A percentile compares a stretch with the other conserved stretches of the same genome.
These are phyloP conservation scores for Cataglyphis rosenhaueri DNA, from an alignment of 2,888 invertebrate genomes.

Conservation along the genomic window DNA sequence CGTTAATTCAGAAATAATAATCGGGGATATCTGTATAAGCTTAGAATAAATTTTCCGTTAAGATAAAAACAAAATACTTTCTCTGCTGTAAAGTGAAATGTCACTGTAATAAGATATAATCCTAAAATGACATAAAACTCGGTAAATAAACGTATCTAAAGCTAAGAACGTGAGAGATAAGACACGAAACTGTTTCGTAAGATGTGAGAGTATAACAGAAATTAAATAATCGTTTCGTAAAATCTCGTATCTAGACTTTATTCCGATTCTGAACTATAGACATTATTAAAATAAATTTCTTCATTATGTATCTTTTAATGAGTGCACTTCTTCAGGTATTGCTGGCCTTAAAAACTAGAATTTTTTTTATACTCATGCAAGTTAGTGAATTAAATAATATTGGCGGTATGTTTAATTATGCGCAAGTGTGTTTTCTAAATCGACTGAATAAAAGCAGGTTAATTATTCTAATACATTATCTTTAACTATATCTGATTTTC, in stretches of 20 bases:
- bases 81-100: slow-evolving; percentile 19
- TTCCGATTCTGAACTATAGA: background rate
- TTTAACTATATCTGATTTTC: background rate
- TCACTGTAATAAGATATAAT: slow-evolving; percentile 27
- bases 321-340: background rate
- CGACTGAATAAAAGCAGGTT: background rate
- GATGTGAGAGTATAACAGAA: background rate
- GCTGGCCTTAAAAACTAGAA: background rate
- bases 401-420: slow-evolving; percentile 7
- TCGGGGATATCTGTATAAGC: slow-evolving; percentile 11
- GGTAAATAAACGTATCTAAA: background rate
- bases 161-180: background rate
- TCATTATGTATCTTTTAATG: background rate
- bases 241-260: background rate
- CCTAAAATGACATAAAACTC: background rate
- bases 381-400: background rate
- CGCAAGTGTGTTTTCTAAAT: background rate
- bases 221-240: background rate
- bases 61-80: slow-evolving; percentile 18
- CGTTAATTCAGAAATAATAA: slow-evolving; percentile 43
- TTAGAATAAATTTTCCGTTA: slow-evolving; percentile 28
- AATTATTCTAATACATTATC: background rate
- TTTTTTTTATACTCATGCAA: background rate
- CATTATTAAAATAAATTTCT: background rate
- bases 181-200: background rate